Conservation (phyloP, 2,888 invertebrate species). For the Drosophila anomelani region DNA sequence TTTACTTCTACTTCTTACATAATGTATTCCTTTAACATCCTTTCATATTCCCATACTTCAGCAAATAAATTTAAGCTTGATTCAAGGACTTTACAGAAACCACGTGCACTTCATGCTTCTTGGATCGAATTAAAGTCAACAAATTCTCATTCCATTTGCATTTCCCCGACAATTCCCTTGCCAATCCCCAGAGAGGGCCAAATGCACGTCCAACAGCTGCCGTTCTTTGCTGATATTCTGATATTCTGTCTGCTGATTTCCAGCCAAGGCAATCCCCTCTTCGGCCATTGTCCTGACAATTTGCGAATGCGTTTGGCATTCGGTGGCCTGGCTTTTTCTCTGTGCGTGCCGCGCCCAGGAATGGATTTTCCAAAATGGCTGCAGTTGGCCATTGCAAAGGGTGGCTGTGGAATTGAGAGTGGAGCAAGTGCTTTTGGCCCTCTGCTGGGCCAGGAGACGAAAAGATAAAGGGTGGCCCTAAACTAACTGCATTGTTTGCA, state of each 20-base stretch:
- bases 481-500: slow-evolving; percentile 49
- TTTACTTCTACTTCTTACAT: background rate
- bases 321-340: slow-evolving; percentile 33
- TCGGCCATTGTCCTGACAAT: slow-evolving; percentile 30
- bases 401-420: background rate
- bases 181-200: slow-evolving; percentile 12
- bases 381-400: slow-evolving; percentile 8
- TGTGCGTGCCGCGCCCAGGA: slow-evolving; percentile 53
- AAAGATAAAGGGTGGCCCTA: slow-evolving; percentile 13
- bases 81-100: background rate
- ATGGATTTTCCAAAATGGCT: slow-evolving; percentile 35
- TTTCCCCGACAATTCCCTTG: slow-evolving; percentile 1
- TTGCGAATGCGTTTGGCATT: slow-evolving; percentile 35
- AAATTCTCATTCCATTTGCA: slow-evolving; percentile 23
- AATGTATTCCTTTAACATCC: background rate
- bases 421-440: background rate
- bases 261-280: slow-evolving; percentile 35
- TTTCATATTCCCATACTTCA: accelerated
- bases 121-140: slow-evolving; percentile 1
- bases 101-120: slow-evolving; percentile 1
- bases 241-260: slow-evolving; percentile 15
- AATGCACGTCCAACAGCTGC: slow-evolving; percentile 30
- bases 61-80: background rate
- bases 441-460: background rate
- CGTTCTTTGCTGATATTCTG: slow-evolving; percentile 10